Conservation (phyloP, 2,888 invertebrate species). For the Spilosoma lubricipeda region DNA sequence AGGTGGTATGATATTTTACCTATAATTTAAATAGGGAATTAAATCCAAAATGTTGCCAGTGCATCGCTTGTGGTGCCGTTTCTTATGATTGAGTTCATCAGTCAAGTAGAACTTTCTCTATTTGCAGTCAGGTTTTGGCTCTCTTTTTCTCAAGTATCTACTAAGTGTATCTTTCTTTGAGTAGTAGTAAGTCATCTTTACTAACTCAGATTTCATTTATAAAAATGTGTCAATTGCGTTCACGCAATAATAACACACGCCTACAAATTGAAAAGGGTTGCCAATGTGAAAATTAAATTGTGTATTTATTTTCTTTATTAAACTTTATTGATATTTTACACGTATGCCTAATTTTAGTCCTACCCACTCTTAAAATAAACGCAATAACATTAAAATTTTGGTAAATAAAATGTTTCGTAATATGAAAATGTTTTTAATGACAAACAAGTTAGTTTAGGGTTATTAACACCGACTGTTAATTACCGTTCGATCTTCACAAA, state of each 20-base stretch:
- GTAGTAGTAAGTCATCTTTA: constrained; percentile 20
- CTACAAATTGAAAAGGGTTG: constrained; percentile 29
- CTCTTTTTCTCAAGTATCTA: constrained; percentile 36
- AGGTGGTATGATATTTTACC: background rate
- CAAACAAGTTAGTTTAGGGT: background rate
- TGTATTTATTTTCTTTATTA: background rate
- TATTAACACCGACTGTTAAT: background rate
- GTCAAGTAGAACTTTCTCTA: constrained; percentile 38
- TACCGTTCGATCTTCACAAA: background rate
- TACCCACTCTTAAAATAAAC: no score
- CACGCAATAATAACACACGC: constrained; percentile 5
- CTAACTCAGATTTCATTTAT: constrained; percentile 25
- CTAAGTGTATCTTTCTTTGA: constrained; percentile 22
- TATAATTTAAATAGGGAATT: background rate
- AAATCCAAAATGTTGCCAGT: background rate
- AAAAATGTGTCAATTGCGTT: constrained; percentile 37
- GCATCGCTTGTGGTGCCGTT: background rate
- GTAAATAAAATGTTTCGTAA: no score
- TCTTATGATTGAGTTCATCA: constrained; percentile 13
- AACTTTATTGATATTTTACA: background rate
- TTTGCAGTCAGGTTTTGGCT: constrained; percentile 12
- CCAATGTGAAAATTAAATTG: constrained; percentile 10
- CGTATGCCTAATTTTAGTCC: background rate
- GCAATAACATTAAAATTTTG: no score
- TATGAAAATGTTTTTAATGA: background rate